Base-by-base conservation (phyloP, 2,888 invertebrate species). In the Protonemura montana region DNA sequence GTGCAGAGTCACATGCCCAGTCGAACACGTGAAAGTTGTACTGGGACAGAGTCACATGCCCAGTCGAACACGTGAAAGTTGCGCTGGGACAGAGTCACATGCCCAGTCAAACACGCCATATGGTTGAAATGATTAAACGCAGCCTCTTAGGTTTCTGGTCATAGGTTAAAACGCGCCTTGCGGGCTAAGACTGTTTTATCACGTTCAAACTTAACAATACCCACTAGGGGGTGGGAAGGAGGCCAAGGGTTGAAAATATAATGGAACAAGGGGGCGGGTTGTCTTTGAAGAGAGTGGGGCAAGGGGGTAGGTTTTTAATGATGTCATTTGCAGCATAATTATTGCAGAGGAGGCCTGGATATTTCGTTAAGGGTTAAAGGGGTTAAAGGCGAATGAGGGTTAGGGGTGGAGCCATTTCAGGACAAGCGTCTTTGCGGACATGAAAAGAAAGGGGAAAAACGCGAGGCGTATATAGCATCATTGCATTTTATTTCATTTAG, bases 291-390 rank as follows among this genome's bases (percentile, higher is more conserved):
- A 35, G 35, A 6, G 13, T 59, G 59, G 59, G 59, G 13, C n/a
- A 21, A 21, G 59, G 59, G 59, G 59, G 59, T 21, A 59, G 59
- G 59, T 59, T 59, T 59, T 59, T 59, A 59, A 59, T 59, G 59
- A 59, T 59, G 59, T 59, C 59, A 59, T 59, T 59, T 59, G 59
- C 59, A 59, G 59, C 59, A 59, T 59, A 59, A 59, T 59, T 59
- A 59, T 59, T 59, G 21, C 21, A 21, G 59, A 59, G 59, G 59
- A 59, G 59, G 59, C 59, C 59, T 59, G 59, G 59, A 21, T 59
- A 10, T 59, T 59, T 59, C 59, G 59, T 59, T 21, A 21, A 59
- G 59, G 59, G 59, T 59, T 59, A 59, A 59, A 59, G 59, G 59
- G 59, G 59, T 59, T 59, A 59, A 59, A 59, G 59, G 59, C 16